phyloP scores from a whole-genome alignment of 2,797 vertebrate genomes.

The Melanotaenia boesemani region DNA sequence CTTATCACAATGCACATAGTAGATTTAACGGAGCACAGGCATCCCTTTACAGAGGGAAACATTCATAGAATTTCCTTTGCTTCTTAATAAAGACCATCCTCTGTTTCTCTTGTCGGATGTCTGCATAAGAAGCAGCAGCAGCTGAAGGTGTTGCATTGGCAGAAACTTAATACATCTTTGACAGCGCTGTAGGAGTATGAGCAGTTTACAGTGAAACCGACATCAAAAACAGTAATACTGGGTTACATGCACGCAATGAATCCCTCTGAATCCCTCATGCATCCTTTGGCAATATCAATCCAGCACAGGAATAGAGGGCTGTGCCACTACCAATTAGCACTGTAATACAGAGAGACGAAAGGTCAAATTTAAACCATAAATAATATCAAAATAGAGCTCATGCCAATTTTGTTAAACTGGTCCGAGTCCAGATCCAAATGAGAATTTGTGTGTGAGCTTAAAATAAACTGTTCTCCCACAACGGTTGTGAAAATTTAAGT shows the following conservation, averaged over 20 bases:
- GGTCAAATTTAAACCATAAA: not conserved
- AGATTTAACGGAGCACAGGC: not conserved
- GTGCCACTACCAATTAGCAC: slow-evolving; percentile 10
- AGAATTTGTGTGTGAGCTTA: not conserved
- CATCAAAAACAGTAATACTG: slow-evolving; percentile 15
- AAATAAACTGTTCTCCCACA: slow-evolving; percentile 4
- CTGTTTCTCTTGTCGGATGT: not conserved
- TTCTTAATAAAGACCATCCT: not conserved
- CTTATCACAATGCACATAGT: not conserved
- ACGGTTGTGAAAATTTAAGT: not conserved
- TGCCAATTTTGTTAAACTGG: not conserved
- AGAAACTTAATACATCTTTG: slow-evolving; percentile 15
- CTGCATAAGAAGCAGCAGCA: slow-evolving; percentile 3
- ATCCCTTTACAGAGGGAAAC: not conserved
- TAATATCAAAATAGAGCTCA: not conserved
- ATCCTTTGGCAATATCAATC: slow-evolving; percentile 25
- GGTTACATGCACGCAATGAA: slow-evolving; percentile 13
- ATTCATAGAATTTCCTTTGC: not conserved
- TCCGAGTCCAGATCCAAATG: not conserved
- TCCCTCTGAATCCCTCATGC: slow-evolving; percentile 28
- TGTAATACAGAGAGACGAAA: not conserved
- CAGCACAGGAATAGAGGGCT: slow-evolving; percentile 8
- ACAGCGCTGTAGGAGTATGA: slow-evolving; percentile 4
- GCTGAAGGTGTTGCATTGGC: slow-evolving; percentile 7
- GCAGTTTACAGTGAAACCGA: slow-evolving; percentile 5